A percentile compares a stretch with the other conserved stretches of the same genome.
Conservation (phyloP, 2,113 vertebrate genomes). For the Galbula dea region DNA sequence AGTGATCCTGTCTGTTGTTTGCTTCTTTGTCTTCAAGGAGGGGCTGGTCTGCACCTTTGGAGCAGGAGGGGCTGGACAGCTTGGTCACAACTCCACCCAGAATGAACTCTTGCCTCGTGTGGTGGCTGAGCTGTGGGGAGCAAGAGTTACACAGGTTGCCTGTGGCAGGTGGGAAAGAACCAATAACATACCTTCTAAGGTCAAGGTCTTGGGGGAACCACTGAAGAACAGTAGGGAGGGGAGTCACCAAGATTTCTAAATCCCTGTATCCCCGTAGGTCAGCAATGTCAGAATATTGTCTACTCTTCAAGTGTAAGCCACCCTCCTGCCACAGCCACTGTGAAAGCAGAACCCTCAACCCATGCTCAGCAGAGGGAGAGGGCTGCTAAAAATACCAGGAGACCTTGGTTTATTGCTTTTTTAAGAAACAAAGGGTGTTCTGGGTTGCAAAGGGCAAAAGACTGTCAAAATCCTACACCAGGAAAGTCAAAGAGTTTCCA, state of each 20-base stretch:
- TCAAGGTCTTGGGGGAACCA: neutral
- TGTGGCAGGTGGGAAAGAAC: constrained; percentile 73
- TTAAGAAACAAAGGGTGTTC: neutral
- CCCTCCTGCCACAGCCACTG: neutral
- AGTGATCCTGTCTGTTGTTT: neutral
- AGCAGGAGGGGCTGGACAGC: constrained; percentile 75
- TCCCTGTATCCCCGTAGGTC: neutral
- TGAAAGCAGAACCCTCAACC: neutral
- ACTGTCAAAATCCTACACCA: neutral
- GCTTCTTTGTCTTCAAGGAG: constrained; percentile 53
- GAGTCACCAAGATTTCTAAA: neutral
- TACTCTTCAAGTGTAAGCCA: neutral
- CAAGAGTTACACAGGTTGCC: constrained; percentile 63
- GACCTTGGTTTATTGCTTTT: neutral
- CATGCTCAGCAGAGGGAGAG: neutral
- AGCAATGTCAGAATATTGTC: neutral
- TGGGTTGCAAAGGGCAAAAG: neutral
- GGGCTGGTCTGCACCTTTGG: constrained; percentile 79
- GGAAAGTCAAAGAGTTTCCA: neutral
- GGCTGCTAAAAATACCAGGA: neutral
- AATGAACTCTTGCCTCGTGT: constrained; percentile 64
- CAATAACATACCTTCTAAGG: neutral
- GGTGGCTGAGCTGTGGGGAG: constrained; percentile 65
- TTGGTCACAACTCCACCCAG: constrained; percentile 70
- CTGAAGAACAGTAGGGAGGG: neutral